Evolutionary conservation across 53 echinoderm and acorn worm species (phyloP), one percentile per base, ranked within the genome.

Genomic region (Zoroaster sp.): DNA sequence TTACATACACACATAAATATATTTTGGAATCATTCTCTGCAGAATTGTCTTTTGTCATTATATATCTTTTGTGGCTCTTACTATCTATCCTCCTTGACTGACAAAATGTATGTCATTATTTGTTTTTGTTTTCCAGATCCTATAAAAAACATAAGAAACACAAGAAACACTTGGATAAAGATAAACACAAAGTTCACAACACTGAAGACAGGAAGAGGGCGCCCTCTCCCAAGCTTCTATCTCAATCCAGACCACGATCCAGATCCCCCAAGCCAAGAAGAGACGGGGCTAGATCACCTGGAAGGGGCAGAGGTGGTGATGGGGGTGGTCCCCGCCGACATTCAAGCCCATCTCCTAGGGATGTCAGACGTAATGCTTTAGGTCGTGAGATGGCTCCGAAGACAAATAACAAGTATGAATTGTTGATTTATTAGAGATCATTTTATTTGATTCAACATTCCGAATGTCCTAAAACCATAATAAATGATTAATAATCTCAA

Each of bases 131-230:
- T 73, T 88, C 21, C 72, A 93, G 93, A 41, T 89, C 93, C 37
- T 77, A 83, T 38, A 93, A 87, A 35, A 93, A 90, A 32, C 87
- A 74, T 9, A 83, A 87, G 31, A 93, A 82, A 53, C 72, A 80
- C 73, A 89, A 89, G 74, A 89, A 89, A 36, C 85, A 70, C 73
- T 41, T 72, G 67, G 87, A 87, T 35, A 75, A 74, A 77, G 74
- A 75, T 6, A 59, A 88, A 59, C 30, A 35, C 41, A 65, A 81
- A 87, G 47, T 30, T 37, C 69, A 87, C 65, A 40, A 52, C 36
- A 44, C 36, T 4, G 9, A 11, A 7, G 32, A 72, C 65, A 13
- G 34, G 25, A 69, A 76, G 51, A 85, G 91, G 9, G 44, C 52
- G 40, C 33, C 91, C 69, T 74, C 83, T 39, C 37, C 82, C 72